Evolutionary conservation across 2,888 invertebrate genomes (phyloP).

Genomic region (Hydrotaea diabolus): DNA sequence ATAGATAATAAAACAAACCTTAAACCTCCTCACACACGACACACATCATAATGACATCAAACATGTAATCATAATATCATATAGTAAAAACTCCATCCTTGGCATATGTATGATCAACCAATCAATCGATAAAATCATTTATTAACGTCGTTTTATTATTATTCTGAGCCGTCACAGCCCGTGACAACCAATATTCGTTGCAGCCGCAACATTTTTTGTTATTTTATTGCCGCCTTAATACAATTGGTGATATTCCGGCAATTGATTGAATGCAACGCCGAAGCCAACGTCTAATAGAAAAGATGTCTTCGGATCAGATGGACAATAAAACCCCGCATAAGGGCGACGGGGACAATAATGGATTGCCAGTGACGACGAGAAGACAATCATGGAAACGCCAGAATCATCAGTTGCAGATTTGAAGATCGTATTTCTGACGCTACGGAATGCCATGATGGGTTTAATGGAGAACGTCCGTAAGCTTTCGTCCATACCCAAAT

Average conservation of each 20-base stretch:
- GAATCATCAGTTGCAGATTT: conserved; percentile 3
- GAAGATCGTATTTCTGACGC: conserved; percentile 18
- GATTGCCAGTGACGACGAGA: conserved; percentile 26
- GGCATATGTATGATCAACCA: too few relatives aligned
- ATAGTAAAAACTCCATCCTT: too few relatives aligned
- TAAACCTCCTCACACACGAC: too few relatives aligned
- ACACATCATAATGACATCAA: too few relatives aligned
- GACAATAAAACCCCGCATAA: background rate
- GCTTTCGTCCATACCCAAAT: background rate
- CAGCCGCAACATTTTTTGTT: conserved; percentile 17
- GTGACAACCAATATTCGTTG: conserved; percentile 7
- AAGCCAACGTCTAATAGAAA: background rate
- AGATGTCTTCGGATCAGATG: conserved; percentile 5
- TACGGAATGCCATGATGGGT: conserved; percentile 12
- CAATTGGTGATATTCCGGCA: background rate
- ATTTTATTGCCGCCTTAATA: background rate
- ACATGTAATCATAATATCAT: too few relatives aligned
- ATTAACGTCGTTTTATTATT: background rate
- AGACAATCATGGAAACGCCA: conserved; percentile 16
- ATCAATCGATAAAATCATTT: too few relatives aligned
- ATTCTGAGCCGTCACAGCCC: background rate
- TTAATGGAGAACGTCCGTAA: background rate
- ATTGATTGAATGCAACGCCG: conserved; percentile 37
- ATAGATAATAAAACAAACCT: too few relatives aligned
- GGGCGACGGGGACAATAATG: background rate